Percentiles rank a stretch among this genome's conserved stretches.
Evolutionary conservation across 2,113 vertebrate genomes (phyloP).

Genomic region (Larimichthys polyactis): DNA sequence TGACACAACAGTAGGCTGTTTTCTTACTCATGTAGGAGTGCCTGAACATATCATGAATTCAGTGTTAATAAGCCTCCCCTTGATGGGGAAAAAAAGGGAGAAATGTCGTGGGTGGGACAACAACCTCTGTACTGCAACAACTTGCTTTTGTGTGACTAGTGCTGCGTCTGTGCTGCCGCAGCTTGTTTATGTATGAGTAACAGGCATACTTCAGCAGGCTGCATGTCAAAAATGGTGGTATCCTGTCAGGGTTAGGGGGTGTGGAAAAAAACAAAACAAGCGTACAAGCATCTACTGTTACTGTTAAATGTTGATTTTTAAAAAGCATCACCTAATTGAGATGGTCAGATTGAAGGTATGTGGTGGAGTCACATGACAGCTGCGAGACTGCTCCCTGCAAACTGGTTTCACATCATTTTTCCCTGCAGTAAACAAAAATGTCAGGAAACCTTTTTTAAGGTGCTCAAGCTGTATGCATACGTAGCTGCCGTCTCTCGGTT

Average conservation of each 20-base stretch:
- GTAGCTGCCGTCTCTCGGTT: too few species aligned
- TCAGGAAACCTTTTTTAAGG: not conserved
- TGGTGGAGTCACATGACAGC: not conserved
- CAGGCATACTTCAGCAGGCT: conserved; percentile 29
- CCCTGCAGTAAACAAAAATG: not conserved
- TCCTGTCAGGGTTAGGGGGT: conserved; percentile 5
- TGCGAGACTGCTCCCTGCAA: not conserved
- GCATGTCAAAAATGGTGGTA: conserved; percentile 8
- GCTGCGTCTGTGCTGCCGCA: conserved; percentile 37
- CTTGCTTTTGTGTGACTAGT: conserved; percentile 48
- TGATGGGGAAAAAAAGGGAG: conserved; percentile 19
- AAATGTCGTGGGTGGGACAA: conserved; percentile 53
- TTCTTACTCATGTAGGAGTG: conserved; percentile 28
- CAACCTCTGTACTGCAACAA: conserved; percentile 36
- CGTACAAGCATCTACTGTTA: not conserved
- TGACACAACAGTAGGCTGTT: conserved; percentile 11
- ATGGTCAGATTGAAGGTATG: not conserved
- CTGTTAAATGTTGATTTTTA: not conserved
- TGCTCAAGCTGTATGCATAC: not conserved
- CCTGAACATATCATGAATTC: not conserved
- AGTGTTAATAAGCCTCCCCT: conserved; percentile 10
- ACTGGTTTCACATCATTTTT: conserved; percentile 9
- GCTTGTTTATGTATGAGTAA: conserved; percentile 52
- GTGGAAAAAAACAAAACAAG: not conserved
- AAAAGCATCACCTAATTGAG: not conserved